Conservation (phyloP, 2,113 vertebrate species). For the pig (Sus scrofa) region DNA sequence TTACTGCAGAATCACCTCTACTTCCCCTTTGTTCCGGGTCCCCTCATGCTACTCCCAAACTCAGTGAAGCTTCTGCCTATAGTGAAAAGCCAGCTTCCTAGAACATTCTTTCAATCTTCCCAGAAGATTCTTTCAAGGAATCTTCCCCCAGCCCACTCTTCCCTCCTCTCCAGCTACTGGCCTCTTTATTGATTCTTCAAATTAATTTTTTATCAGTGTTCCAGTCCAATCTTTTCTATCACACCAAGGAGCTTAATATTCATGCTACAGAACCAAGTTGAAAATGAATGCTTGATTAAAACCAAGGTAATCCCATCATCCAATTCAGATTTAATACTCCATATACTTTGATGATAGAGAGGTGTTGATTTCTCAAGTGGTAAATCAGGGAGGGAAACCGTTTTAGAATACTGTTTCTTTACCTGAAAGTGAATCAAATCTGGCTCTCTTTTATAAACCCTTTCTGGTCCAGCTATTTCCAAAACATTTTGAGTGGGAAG, state of each 20-base stretch:
- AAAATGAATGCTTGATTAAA: slow-evolving; percentile 95
- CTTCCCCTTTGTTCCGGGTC: background rate
- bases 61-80: background rate
- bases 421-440: slow-evolving; percentile 78
- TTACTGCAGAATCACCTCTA: background rate
- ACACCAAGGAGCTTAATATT: slow-evolving; percentile 88
- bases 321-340: slow-evolving; percentile 87
- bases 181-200: slow-evolving; percentile 64
- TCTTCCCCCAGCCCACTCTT: background rate
- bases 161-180: background rate
- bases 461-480: slow-evolving; percentile 67
- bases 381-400: slow-evolving; percentile 72
- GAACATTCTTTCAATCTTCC: too few species aligned
- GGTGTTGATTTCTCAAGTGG: slow-evolving; percentile 92
- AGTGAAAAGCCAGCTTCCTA: background rate
- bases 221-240: slow-evolving; percentile 62
- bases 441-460: background rate
- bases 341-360: slow-evolving; percentile 87
- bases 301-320: slow-evolving; percentile 87
- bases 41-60: background rate
- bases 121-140: background rate
- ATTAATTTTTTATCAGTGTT: slow-evolving; percentile 76
- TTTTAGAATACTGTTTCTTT: slow-evolving; percentile 78
- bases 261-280: slow-evolving; percentile 85
- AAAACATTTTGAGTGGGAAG: background rate